Evolutionary conservation across 2,888 invertebrate genomes (phyloP), one percentile per base, ranked within the genome.

Genomic region (Platycnemis pennipes): DNA sequence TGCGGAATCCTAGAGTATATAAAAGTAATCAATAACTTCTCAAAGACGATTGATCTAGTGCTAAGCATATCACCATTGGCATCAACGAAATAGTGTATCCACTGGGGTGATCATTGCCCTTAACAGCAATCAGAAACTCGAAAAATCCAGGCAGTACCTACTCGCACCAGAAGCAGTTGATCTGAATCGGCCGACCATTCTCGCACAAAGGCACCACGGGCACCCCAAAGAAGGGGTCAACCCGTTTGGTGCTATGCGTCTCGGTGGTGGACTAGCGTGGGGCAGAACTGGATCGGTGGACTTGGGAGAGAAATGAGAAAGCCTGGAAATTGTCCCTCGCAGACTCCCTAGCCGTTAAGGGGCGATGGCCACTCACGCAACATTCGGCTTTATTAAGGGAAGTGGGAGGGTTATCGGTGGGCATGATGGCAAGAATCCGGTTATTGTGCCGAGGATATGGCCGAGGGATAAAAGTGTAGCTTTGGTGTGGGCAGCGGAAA

Each of bases 401-500:
- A 37, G 31, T 37, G 77, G 77, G 8, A 77, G 77, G 37, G 31
- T 26, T 77, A 77, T 77, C 77, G 77, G 37, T 8, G 16, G 37
- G 77, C 13, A 26, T 26, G 77, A 37, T 37, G 77, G 77, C 77
- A 77, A 77, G 77, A 77, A 37, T 77, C 77, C 37, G 77, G 56
- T 89, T 31, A 89, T 56, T 63, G 89, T 63, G 37, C 42, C 13
- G 56, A 89, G 42, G 56, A 37, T 31, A 37, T 19, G 19, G 89
- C 22, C 37, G 44, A 63, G 44, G 91, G 63, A 77, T 31, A 16
- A 13, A 37, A 77, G 77, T 77, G 77, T 77, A 37, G 77, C 77
- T 91, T 87, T 22, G 26, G 87, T n/a, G 87, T n/a, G 87, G 46
- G 87, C 87, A 44, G n/a, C 44, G 31, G 37, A 37, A 77, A 77